A percentile compares a stretch with the other conserved stretches of the same genome.
Conservation (phyloP, 2,888 invertebrate species). For the Lydus trimaculatus region DNA sequence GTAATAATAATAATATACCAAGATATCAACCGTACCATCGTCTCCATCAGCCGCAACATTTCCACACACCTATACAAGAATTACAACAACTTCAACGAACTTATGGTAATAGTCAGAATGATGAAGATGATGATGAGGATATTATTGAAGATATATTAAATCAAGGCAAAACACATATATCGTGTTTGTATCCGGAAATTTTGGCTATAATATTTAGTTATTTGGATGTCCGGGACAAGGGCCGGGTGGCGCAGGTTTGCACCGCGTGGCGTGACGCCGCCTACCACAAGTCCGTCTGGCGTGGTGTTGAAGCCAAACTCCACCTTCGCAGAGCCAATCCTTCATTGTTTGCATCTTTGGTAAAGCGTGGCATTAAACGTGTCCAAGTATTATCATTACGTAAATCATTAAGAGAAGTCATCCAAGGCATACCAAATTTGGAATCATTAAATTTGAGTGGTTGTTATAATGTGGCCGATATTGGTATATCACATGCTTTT, state of each 20-base stretch:
- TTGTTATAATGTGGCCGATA: constrained; percentile 92
- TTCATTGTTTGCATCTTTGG: constrained; percentile 84
- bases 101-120: constrained; percentile 21
- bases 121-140: constrained; percentile 38
- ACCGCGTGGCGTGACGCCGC: constrained; percentile 91
- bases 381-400: constrained; percentile 89
- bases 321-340: constrained; percentile 86
- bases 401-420: constrained; percentile 83
- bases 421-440: constrained; percentile 84
- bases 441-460: constrained; percentile 90
- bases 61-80: constrained; percentile 59
- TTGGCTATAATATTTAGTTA: constrained; percentile 91
- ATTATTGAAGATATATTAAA: constrained; percentile 41
- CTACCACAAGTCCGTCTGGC: constrained; percentile 92
- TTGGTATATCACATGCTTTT: constrained; percentile 84
- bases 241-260: constrained; percentile 90
- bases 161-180: constrained; percentile 75
- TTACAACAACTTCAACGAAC: constrained; percentile 49
- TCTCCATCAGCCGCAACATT: constrained; percentile 70
- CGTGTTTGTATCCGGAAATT: constrained; percentile 90
- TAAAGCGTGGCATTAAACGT: constrained; percentile 85
- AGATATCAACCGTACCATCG: constrained; percentile 71
- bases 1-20: constrained; percentile 57
- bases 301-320: constrained; percentile 89
- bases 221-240: constrained; percentile 87